Percentiles rank a stretch among this genome's conserved stretches.
These are phyloP conservation scores for Drosophila mojavensis DNA, from an alignment of 1,140 invertebrate species.

Conservation along the genomic window DNA sequence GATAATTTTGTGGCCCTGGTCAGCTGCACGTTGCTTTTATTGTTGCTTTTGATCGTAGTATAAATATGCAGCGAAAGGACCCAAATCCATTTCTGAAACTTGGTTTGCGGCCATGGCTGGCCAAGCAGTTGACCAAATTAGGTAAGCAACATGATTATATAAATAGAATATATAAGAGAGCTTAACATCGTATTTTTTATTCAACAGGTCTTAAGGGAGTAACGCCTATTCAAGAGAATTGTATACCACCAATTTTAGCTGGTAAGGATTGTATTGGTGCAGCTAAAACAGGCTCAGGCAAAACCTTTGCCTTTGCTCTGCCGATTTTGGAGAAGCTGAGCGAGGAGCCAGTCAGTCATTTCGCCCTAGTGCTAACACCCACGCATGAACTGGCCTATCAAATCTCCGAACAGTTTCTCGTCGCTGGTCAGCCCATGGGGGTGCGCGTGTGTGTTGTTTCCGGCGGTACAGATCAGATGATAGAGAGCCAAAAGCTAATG, in stretches of 20 bases:
- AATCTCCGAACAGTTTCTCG: slow-evolving; percentile 96
- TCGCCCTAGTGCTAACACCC: slow-evolving; percentile 97
- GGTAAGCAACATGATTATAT: slow-evolving; percentile 41
- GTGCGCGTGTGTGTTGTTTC: slow-evolving; percentile 93
- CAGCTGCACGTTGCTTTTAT: slow-evolving; percentile 54
- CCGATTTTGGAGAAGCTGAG: slow-evolving; percentile 96
- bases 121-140: slow-evolving; percentile 74
- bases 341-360: slow-evolving; percentile 97
- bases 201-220: slow-evolving; percentile 90
- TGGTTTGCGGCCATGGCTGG: slow-evolving; percentile 74
- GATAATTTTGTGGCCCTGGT: slow-evolving; percentile 19
- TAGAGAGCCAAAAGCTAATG: slow-evolving; percentile 93
- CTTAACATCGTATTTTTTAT: not conserved
- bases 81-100: slow-evolving; percentile 69
- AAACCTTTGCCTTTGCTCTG: slow-evolving; percentile 98
- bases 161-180: not conserved
- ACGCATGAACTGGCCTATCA: slow-evolving; percentile 97
- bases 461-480: slow-evolving; percentile 96
- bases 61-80: slow-evolving; percentile 65
- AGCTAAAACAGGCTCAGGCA: slow-evolving; percentile 98
- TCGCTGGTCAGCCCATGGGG: slow-evolving; percentile 93
- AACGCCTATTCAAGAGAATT: slow-evolving; percentile 93
- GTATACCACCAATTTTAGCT: slow-evolving; percentile 91
- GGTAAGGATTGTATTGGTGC: slow-evolving; percentile 96
- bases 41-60: slow-evolving; percentile 15